Percentiles rank a stretch among this genome's conserved stretches.
phyloP scores from a whole-genome alignment of 2,797 vertebrate species.

The Graptemys geographica region DNA sequence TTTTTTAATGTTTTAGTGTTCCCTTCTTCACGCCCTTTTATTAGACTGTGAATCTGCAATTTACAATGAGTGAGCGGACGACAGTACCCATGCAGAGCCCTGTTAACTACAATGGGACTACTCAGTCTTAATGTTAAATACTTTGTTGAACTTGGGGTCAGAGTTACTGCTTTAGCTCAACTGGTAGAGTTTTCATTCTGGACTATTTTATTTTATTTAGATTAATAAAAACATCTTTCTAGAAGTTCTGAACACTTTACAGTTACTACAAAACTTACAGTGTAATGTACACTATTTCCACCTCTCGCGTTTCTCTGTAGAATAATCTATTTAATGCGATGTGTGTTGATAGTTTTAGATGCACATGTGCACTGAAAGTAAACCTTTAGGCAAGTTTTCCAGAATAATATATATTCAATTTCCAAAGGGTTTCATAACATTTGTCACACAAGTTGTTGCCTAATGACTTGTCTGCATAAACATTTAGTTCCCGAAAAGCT shows the following conservation, averaged over 20 bases:
- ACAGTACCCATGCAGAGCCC: not conserved
- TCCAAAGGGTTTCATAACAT: not conserved
- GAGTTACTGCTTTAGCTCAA: not conserved
- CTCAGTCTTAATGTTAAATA: not conserved
- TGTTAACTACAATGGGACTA: not conserved
- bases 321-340: not conserved
- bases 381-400: not conserved
- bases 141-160: not conserved
- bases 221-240: not conserved
- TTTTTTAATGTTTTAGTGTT: not conserved
- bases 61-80: no score
- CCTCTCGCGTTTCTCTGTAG: not conserved
- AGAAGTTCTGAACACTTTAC: not conserved
- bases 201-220: not conserved
- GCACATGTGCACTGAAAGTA: not conserved
- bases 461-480: not conserved
- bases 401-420: not conserved
- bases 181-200: not conserved
- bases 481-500: not conserved
- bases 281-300: not conserved
- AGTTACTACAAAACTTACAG: not conserved
- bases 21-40: not conserved
- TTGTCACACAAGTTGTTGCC: not conserved
- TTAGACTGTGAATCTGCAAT: not conserved
- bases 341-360: not conserved